phyloP scores from a whole-genome alignment of 2,797 vertebrate genomes.

The Propithecus deckenii region DNA sequence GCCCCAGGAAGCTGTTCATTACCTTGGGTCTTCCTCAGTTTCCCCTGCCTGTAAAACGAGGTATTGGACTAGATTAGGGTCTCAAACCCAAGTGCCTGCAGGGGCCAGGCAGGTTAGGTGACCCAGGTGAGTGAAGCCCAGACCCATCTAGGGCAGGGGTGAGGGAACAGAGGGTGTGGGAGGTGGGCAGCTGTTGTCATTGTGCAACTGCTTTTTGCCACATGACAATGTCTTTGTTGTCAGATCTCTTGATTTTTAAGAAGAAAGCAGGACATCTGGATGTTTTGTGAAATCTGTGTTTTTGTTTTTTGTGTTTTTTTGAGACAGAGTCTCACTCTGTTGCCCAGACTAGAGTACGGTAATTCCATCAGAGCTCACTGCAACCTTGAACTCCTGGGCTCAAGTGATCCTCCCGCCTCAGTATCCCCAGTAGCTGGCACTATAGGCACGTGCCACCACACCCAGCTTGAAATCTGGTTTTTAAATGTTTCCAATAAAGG shows the following conservation, averaged over 20 bases:
- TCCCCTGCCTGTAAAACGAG: neutral
- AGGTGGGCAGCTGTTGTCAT: rapidly evolving
- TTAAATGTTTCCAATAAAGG: neutral
- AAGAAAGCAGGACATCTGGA: neutral
- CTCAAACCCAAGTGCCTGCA: neutral
- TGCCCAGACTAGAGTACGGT: neutral
- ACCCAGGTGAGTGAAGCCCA: neutral
- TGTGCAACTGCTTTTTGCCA: neutral
- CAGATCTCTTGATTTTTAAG: neutral
- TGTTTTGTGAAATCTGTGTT: neutral
- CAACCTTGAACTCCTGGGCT: neutral
- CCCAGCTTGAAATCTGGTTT: neutral
- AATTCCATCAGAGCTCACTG: too few relatives aligned
- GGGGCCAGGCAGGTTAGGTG: neutral
- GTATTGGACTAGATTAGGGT: neutral
- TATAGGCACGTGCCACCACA: neutral
- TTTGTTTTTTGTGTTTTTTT: neutral
- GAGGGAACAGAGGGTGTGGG: rapidly evolving
- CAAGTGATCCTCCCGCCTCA: neutral
- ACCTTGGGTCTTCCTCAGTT: neutral
- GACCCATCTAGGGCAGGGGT: neutral
- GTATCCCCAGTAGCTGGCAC: neutral
- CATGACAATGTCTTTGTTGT: neutral
- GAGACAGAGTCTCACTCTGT: neutral
- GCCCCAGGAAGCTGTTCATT: neutral